Base-by-base conservation (phyloP, 1,140 invertebrate species). In the Lysiphlebus fabarum region DNA sequence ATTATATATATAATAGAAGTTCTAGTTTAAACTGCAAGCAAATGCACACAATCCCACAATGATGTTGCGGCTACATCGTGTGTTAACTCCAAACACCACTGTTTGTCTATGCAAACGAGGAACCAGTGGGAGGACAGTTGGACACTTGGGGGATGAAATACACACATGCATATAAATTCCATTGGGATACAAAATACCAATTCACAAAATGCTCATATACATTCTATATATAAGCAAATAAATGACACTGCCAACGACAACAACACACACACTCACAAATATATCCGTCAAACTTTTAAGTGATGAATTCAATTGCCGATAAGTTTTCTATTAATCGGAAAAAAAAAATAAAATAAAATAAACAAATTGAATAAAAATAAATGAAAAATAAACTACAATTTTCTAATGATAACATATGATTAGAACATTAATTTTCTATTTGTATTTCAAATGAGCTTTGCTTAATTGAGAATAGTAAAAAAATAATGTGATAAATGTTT, bases 101-200 rank as follows among this genome's bases (percentile, higher is more conserved):
- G 68, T 74, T 74, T 74, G 70, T 61, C 65, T 72, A 72, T 67
- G 66, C 70, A 70, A 74, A 74, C 70, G 67, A 70, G 68, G 63
- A 48, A 60, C 54, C 61, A 40, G 51, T 38, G 1, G 56, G 59
- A 59, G 51, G 11, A 10, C 34, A 9, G 49, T 36, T 14, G 36
- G 34, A 51, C 17, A 26, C 49, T 34, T 51, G 49, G 49, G 49
- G 49, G 49, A 51, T 51, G 47, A 33, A 34, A 34, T 36, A 51
- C 49, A 51, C 49, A 51, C 36, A 51, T 34, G 49, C 10, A 33
- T 33, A 37, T 37, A 33, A 7, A 51, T 51, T 38, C 49, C 49
- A 51, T 34, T 51, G 49, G 49, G 49, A 49, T 33, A 51, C 38
- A 33, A 36, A 37, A 33, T 33, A 51, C 49, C 34, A 33, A 51